These are phyloP conservation scores for Tychaedon coryphoeus DNA, from an alignment of 2,113 vertebrate genomes.

Conservation along the genomic window DNA sequence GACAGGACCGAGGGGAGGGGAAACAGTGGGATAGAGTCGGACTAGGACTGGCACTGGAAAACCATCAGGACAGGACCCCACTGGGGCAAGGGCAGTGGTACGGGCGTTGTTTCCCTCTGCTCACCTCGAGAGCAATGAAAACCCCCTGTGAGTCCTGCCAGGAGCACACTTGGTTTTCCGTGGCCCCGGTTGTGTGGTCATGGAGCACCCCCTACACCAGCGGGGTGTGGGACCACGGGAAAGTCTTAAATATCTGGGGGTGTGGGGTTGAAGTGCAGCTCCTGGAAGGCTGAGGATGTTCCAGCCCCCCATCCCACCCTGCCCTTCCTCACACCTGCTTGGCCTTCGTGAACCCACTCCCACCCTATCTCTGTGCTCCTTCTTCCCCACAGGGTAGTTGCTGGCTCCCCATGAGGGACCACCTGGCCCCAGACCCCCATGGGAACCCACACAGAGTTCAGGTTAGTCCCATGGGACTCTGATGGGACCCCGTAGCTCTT, in stretches of 20 bases:
- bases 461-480: neutral
- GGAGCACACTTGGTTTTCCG: neutral
- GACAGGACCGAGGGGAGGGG: neutral
- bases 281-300: neutral
- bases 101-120: too few species aligned
- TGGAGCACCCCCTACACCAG: neutral
- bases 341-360: neutral
- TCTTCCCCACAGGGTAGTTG: neutral
- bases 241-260: neutral
- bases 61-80: too few species aligned
- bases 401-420: neutral
- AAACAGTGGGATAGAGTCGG: too few species aligned
- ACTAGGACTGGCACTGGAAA: neutral
- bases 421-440: too few species aligned
- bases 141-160: accelerated
- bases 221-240: accelerated
- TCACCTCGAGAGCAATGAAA: too few species aligned
- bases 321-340: neutral
- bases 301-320: neutral
- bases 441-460: neutral
- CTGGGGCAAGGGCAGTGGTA: accelerated
- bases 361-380: accelerated
- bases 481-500: neutral
- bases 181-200: too few species aligned
- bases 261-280: neutral